phyloP scores from a whole-genome alignment of 1,140 invertebrate genomes.

The Brachionus angularis region DNA sequence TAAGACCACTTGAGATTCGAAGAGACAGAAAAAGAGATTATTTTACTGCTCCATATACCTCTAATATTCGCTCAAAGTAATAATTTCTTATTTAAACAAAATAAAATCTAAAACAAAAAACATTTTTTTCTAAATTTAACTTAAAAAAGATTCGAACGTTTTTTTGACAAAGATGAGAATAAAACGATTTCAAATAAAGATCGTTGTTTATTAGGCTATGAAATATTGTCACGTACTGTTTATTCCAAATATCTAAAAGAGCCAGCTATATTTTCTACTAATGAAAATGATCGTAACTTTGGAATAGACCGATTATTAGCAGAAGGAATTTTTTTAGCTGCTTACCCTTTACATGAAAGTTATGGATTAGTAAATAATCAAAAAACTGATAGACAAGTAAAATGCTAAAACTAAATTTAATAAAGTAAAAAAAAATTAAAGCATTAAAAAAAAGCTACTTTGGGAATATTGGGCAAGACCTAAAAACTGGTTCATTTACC shows the following conservation, averaged over 20 bases:
- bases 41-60: slow-evolving; percentile 38
- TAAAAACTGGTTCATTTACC: slow-evolving; percentile 49
- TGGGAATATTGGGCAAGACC: slow-evolving; percentile 43
- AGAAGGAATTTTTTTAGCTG: slow-evolving; percentile 31
- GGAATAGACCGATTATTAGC: slow-evolving; percentile 41
- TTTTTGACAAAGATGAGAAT: slow-evolving; percentile 36
- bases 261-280: slow-evolving; percentile 19
- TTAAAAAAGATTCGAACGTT: slow-evolving; percentile 14
- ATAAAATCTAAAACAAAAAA: background rate
- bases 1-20: slow-evolving; percentile 5
- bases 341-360: slow-evolving; percentile 42
- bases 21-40: slow-evolving; percentile 22
- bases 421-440: background rate
- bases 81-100: background rate
- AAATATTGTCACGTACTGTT: slow-evolving; percentile 14
- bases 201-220: slow-evolving; percentile 29
- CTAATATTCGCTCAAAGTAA: slow-evolving; percentile 30
- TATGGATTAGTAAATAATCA: background rate
- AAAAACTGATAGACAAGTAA: slow-evolving; percentile 26
- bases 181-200: slow-evolving; percentile 24
- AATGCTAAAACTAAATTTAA: too few species aligned
- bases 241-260: slow-evolving; percentile 14
- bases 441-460: background rate
- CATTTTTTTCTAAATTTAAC: background rate
- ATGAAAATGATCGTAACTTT: slow-evolving; percentile 17